Evolutionary conservation across 2,797 vertebrate species (phyloP), one percentile per base, ranked within the genome.

Genomic region (Cygnus olor): DNA sequence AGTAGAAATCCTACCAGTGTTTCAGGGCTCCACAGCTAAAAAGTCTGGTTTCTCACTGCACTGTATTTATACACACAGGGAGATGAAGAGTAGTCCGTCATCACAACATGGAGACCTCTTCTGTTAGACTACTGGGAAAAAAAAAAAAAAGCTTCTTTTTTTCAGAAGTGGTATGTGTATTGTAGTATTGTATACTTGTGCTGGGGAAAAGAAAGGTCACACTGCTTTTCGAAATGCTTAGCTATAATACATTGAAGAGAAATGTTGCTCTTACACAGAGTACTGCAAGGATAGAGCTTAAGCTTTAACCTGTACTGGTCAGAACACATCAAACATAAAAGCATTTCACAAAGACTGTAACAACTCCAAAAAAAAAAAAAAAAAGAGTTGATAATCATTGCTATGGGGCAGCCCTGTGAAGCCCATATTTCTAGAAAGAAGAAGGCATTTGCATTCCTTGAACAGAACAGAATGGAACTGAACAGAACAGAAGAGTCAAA

Each of bases 231-330:
- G 0, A 73, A 93, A 54, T 14, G 16, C 6, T 77, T 80, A 28
- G 21, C 15, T 65, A 10, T 54, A 88, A 73, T 11, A 44, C 9
- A 6, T 24, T 4, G 2, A 44, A 1, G 5, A 77, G 76, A 79
- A 77, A 36, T 20, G 5, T 49, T 85, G 28, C 22, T 80, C 24
- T 73, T 90, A 32, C 19, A 22, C 42, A 42, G 22, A 76, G 14
- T 34, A 32, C 49, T 64, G 28, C 49, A 84, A 28, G 19, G 22
- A 63, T 66, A 68, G 17, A 81, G 44, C 10, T 64, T 79, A 74
- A 90, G 30, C 57, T 91, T 73, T 92, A 95, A 64, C 40, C 19
- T 82, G 9, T 79, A 27, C 65, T 80, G 42, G n/a, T 70, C 58
- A 88, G 49, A 93, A 69, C 38, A 58, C 9, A 65, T 54, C 12